phyloP scores from a whole-genome alignment of 2,797 vertebrate genomes.

The Paedocypris micromegethes region DNA sequence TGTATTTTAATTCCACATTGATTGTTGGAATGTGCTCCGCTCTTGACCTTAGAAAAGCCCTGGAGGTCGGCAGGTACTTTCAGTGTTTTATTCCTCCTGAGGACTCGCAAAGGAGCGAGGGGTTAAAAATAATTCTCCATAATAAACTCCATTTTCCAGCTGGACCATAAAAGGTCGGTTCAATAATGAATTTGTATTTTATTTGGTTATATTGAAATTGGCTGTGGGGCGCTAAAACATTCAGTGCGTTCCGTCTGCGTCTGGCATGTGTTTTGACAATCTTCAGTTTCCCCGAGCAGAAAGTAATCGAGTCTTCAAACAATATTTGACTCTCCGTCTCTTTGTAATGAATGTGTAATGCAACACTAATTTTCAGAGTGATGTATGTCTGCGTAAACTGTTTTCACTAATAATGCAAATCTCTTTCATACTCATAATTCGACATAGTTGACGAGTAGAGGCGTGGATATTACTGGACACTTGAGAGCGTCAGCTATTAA shows the following conservation, averaged over 20 bases:
- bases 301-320: conserved; percentile 2
- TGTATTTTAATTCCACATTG: conserved; percentile 31
- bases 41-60: conserved; percentile 50
- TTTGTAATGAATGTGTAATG: conserved; percentile 21
- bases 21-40: conserved; percentile 42
- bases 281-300: neutral
- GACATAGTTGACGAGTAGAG: conserved; percentile 47
- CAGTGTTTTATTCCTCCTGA: conserved; percentile 62
- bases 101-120: conserved; percentile 27
- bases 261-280: neutral
- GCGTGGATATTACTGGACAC: conserved; percentile 43
- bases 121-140: too few species aligned
- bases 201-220: too few species aligned
- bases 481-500: conserved; percentile 50
- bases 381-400: conserved; percentile 33
- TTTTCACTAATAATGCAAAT: conserved; percentile 50
- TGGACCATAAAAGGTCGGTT: too few species aligned
- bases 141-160: too few species aligned
- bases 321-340: conserved; percentile 4
- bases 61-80: conserved; percentile 47
- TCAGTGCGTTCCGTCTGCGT: too few species aligned
- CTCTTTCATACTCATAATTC: conserved; percentile 57
- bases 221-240: too few species aligned
- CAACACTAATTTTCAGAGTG: conserved; percentile 15
- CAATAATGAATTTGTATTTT: too few species aligned